Conservation (phyloP, 2,888 invertebrate genomes). For the Antheraea yamamai region DNA sequence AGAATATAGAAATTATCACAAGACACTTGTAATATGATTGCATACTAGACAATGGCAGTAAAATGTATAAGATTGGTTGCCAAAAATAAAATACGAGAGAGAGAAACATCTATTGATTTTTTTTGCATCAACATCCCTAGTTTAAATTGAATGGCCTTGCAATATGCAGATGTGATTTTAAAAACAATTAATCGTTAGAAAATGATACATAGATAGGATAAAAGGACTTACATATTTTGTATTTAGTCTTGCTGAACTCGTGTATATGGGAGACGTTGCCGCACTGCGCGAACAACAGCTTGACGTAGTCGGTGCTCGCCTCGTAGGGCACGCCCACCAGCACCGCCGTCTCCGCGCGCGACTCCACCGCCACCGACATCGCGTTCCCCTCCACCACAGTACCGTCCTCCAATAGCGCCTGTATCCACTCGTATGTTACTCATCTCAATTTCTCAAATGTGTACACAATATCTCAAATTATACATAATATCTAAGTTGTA, state of each 20-base stretch:
- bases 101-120: no score
- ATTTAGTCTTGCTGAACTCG: constrained; percentile 81
- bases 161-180: no score
- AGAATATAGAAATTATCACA: no score
- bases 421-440: constrained; percentile 24
- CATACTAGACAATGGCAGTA: no score
- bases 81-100: no score
- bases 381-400: constrained; percentile 60
- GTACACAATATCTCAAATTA: background rate
- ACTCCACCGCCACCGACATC: constrained; percentile 70
- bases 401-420: constrained; percentile 73
- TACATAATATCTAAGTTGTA: background rate
- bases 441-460: background rate
- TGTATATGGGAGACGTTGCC: constrained; percentile 75
- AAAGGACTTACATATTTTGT: constrained; percentile 71
- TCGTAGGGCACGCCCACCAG: constrained; percentile 78
- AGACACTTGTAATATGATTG: no score
- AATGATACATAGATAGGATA: background rate
- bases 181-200: no score
- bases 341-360: constrained; percentile 75
- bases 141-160: no score
- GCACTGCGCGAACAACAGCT: constrained; percentile 71
- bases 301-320: constrained; percentile 72
- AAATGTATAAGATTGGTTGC: no score
- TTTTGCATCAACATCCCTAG: no score